A percentile compares a stretch with the other conserved stretches of the same genome.
phyloP scores from a whole-genome alignment of 1,140 invertebrate genomes.

The Agrilus planipennis region DNA sequence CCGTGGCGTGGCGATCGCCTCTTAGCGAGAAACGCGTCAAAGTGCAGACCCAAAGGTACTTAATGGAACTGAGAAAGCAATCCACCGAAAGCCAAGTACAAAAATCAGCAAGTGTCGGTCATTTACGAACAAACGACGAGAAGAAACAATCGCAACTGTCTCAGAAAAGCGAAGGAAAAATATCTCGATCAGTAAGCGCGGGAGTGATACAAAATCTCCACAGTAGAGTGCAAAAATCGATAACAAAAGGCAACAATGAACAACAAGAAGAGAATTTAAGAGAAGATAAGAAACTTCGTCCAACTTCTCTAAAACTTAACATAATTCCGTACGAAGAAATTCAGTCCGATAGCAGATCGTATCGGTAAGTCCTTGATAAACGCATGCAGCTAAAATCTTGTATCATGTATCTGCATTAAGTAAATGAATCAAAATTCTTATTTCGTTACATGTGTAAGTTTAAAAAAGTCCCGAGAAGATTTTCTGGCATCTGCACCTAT shows the following conservation, averaged over 20 bases:
- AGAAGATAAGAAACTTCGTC: too few relatives aligned
- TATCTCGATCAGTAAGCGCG: constrained; percentile 30
- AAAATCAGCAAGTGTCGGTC: constrained; percentile 43
- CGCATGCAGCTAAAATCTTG: too few relatives aligned
- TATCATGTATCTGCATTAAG: too few relatives aligned
- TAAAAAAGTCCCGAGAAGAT: constrained; percentile 50
- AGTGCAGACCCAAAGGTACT: constrained; percentile 42
- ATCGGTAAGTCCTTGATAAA: too few relatives aligned
- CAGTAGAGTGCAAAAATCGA: constrained; percentile 1
- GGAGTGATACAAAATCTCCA: constrained; percentile 29
- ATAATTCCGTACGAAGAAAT: too few relatives aligned
- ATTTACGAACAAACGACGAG: neutral
- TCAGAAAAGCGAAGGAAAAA: constrained; percentile 15
- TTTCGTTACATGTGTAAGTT: too few relatives aligned
- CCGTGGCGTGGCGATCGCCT: constrained; percentile 46
- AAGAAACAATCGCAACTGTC: constrained; percentile 26
- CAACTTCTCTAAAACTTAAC: too few relatives aligned
- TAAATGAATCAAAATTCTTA: too few relatives aligned
- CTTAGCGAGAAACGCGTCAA: constrained; percentile 41
- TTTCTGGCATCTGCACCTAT: constrained; percentile 35
- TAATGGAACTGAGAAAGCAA: constrained; percentile 36
- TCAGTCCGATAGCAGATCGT: neutral
- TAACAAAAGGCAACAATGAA: neutral
- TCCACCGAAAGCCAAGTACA: constrained; percentile 35
- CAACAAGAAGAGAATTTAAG: too few relatives aligned